A percentile compares a stretch with the other conserved stretches of the same genome.
Conservation (phyloP, 2,113 vertebrate genomes). For the Nycticebus coucang region DNA sequence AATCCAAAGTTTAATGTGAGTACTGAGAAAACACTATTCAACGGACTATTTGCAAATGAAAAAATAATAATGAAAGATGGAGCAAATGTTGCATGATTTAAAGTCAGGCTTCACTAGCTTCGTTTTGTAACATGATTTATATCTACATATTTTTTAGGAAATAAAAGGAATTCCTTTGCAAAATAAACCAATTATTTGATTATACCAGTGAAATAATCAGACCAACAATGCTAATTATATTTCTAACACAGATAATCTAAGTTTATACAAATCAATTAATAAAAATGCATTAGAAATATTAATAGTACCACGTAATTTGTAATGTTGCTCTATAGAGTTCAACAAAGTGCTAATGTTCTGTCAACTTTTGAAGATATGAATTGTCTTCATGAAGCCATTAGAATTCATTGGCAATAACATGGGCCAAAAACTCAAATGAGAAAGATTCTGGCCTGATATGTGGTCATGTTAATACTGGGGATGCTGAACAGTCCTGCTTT, state of each 20-base stretch:
- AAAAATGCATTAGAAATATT: not conserved
- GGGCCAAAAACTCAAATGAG: not conserved
- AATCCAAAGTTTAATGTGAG: not conserved
- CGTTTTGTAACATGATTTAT: slow-evolving; percentile 1
- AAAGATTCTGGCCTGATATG: not conserved
- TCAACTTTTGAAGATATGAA: not conserved
- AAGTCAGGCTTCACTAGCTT: not conserved
- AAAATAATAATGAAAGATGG: not conserved
- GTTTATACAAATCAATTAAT: not conserved
- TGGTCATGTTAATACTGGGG: not conserved
- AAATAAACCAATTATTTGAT: not conserved
- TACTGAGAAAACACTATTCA: not conserved
- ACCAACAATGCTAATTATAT: not conserved
- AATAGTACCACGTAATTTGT: not conserved
- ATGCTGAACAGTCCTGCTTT: not conserved
- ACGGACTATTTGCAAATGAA: slow-evolving; percentile 2
- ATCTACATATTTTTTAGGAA: not conserved
- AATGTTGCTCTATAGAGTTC: not conserved
- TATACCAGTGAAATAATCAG: not conserved
- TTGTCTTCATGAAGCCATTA: not conserved
- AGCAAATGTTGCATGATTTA: not conserved
- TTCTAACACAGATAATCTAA: not conserved
- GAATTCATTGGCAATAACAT: not conserved
- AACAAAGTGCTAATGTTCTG: not conserved
- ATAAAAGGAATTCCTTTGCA: not conserved